Evolutionary conservation across 2,113 vertebrate genomes (phyloP), one percentile per base, ranked within the genome.

Genomic region (Morone chrysops): DNA sequence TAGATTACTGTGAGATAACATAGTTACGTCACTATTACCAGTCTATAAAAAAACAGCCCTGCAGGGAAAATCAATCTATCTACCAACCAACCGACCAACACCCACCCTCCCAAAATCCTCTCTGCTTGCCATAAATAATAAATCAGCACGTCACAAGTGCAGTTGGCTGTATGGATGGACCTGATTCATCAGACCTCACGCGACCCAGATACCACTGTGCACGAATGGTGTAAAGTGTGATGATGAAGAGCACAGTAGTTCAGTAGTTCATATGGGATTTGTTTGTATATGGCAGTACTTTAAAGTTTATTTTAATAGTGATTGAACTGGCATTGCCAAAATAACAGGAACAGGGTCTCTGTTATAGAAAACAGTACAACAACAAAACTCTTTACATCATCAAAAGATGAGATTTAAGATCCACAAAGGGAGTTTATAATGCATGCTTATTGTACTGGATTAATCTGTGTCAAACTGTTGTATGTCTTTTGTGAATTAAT

Each of bases 121-220:
- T 45, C 63, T 76, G 77, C 76, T 77, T 65, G 13, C 80, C 81
- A 78, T 92, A 41, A 90, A 91, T 90, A 86, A 90, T 90, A 60
- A 76, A 91, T 86, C 40, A 56, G 20, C 36, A 47, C 70, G 14
- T 70, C 74, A 69, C 22, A 5, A 48, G 54, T 48, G 41, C 78
- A 75, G 65, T 81, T 73, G 74, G 63, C 63, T 81, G 76, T 72
- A 78, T 13, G 31, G 31, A 2, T 82, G 75, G 69, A 76, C 76
- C 65, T 73, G 81, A 84, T 81, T 84, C 77, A 54, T 79, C 69
- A 60, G 78, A n/a, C 54, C 70, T 80, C 56, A 66, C 18, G 4
- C 31, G 14, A 82, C 89, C 83, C 76, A 85, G 71, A 82, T 90
- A 81, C 48, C 38, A 25, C 79, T 41, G 63, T 77, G 70, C 70